Evolutionary conservation across 2,113 vertebrate genomes (phyloP).

Genomic region (Pardalotus punctatus): DNA sequence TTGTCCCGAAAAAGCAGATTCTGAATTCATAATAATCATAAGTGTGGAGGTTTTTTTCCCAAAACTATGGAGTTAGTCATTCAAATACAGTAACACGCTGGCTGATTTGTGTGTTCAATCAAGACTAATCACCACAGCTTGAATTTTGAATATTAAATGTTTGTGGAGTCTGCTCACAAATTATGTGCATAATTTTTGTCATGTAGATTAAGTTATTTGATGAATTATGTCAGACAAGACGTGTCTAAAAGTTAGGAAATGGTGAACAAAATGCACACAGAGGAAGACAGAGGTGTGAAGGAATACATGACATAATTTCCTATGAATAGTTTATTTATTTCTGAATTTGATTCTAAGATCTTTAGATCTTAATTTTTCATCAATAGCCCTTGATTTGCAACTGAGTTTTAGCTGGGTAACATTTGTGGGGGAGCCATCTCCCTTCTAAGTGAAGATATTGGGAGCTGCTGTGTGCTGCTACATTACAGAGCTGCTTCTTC

Average conservation of each 20-base stretch:
- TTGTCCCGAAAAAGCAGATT: not conserved
- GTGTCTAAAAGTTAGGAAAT: not conserved
- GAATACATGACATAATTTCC: not conserved
- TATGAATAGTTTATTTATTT: not conserved
- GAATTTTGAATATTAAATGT: conserved; percentile 54
- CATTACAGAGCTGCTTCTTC: not conserved
- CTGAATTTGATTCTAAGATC: not conserved
- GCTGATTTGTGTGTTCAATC: conserved; percentile 40
- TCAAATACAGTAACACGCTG: not conserved
- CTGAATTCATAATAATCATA: not conserved
- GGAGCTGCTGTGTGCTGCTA: not conserved
- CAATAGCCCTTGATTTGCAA: fast-evolving
- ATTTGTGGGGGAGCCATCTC: not conserved
- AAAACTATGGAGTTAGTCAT: not conserved
- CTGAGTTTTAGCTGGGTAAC: not conserved
- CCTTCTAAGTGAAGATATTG: not conserved
- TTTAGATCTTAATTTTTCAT: not conserved
- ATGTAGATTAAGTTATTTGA: not conserved
- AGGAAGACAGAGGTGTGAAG: not conserved
- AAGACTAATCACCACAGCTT: conserved; percentile 47
- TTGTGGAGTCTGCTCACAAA: conserved; percentile 17
- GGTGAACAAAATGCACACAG: not conserved
- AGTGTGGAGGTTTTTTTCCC: not conserved
- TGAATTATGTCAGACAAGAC: not conserved
- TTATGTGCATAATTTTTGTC: conserved; percentile 23